Percentiles rank a stretch among this genome's conserved stretches.
phyloP scores from a whole-genome alignment of 1,140 invertebrate genomes.

The Geopemphigus sp. region DNA sequence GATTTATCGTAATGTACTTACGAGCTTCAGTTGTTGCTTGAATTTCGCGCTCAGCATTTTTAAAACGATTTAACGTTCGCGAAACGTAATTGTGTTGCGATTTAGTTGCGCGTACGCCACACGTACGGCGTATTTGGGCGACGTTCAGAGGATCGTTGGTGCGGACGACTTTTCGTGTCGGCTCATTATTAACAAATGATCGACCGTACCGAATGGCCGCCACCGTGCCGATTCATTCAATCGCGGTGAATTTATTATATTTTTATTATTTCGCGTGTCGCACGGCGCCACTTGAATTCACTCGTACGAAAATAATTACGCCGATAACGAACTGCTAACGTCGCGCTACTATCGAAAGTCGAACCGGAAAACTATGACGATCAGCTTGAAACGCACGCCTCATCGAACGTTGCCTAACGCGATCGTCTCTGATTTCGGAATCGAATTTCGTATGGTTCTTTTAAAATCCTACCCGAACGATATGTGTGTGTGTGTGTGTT shows the following conservation, averaged over 20 bases:
- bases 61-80: neutral
- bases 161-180: neutral
- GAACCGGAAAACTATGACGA: neutral
- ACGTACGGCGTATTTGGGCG: too few relatives aligned
- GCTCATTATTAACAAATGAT: neutral
- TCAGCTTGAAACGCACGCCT: too few relatives aligned
- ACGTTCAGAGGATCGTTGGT: too few relatives aligned
- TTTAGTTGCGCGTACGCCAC: too few relatives aligned
- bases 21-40: neutral
- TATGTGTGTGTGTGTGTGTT: too few relatives aligned
- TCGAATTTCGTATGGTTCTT: too few relatives aligned
- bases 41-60: neutral
- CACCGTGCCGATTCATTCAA: neutral
- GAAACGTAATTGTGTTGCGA: neutral
- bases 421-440: too few relatives aligned
- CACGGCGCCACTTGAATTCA: constrained; percentile 2
- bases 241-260: neutral
- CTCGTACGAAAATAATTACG: neutral
- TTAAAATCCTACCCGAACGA: too few relatives aligned
- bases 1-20: neutral
- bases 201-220: too few relatives aligned
- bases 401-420: too few relatives aligned
- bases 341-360: neutral
- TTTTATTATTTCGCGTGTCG: neutral
- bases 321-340: neutral